Evolutionary conservation across 2,888 invertebrate genomes (phyloP), one percentile per base, ranked within the genome.

Genomic region (Agrotis puta): DNA sequence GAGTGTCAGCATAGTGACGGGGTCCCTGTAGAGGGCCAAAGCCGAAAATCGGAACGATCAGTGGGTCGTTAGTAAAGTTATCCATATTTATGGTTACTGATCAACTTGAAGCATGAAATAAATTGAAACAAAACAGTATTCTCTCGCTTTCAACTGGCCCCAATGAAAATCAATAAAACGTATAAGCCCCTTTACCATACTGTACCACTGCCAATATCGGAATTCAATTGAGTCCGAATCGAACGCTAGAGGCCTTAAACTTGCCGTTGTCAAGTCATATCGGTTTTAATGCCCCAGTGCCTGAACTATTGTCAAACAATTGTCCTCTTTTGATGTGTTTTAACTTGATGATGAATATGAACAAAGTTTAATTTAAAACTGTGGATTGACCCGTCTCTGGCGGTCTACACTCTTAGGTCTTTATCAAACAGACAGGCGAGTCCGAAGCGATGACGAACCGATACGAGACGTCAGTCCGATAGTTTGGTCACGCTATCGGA

Each of bases 171-270:
- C 79, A 84, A 81, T 86, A 81, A 70, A 70, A 74, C 64, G 74
- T 77, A 68, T 80, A 79, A 83, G 67, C 79, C 70, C 62, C 77
- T 81, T 82, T 84, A 77, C 79, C 71, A 78, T 81, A 82, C 81
- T 81, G 88, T 86, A 79, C 82, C 84, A 87, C 82, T 86, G 86
- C 87, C 86, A 89, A 89, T 87, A 88, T 87, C 78, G 84, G 83
- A 89, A 89, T 90, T 88, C 88, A 89, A 90, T 90, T 87, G 83
- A 85, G 87, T 86, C 82, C 84, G 77, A 79, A 85, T 85, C 84
- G 77, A 79, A 85, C 85, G 79, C 80, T 76, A 75, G 70, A 71
- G 78, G 82, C 82, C 85, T 85, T 83, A 79, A 81, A 86, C 79
- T 86, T 79, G 79, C 76, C 71, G 83, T 85, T 85, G 79, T 86